phyloP scores from a whole-genome alignment of 2,888 invertebrate species.

The Drosophila multiciliata region DNA sequence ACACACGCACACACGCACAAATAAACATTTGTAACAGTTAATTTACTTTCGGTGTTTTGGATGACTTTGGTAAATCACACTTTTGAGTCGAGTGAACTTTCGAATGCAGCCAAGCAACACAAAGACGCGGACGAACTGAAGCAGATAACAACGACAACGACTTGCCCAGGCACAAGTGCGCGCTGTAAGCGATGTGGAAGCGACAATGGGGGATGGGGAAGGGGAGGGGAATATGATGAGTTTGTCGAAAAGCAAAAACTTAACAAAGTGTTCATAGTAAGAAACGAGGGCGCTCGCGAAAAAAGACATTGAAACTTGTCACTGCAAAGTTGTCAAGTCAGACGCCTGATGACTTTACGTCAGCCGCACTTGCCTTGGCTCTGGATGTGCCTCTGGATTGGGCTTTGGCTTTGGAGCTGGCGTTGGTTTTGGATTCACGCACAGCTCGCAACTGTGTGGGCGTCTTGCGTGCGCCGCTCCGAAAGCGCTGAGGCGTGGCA shows the following conservation, averaged over 20 bases:
- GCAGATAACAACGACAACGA: slow-evolving; percentile 14
- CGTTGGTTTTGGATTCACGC: slow-evolving; percentile 7
- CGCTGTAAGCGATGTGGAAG: slow-evolving; percentile 15
- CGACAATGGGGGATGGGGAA: slow-evolving; percentile 13
- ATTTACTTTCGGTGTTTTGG: slow-evolving; percentile 69
- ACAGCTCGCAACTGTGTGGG: slow-evolving; percentile 49
- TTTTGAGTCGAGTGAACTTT: slow-evolving; percentile 54
- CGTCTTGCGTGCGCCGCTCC: slow-evolving; percentile 45
- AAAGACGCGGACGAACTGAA: slow-evolving; percentile 35
- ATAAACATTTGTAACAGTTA: slow-evolving; percentile 67
- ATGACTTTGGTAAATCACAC: slow-evolving; percentile 69
- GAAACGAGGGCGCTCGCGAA: slow-evolving; percentile 49
- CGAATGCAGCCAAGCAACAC: slow-evolving; percentile 47
- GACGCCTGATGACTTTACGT: slow-evolving; percentile 73
- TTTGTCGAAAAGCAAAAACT: slow-evolving; percentile 67
- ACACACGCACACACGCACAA: slow-evolving; percentile 13
- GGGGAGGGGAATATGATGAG: slow-evolving; percentile 38
- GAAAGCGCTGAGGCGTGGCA: slow-evolving; percentile 61
- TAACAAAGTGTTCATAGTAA: slow-evolving; percentile 76
- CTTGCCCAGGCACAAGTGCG: slow-evolving; percentile 5
- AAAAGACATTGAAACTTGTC: slow-evolving; percentile 74
- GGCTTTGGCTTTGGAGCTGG: neutral
- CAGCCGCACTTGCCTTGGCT: slow-evolving; percentile 36
- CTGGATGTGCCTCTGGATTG: neutral
- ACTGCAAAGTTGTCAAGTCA: slow-evolving; percentile 79